phyloP scores from a whole-genome alignment of 2,113 vertebrate species.

The Columba janthina region DNA sequence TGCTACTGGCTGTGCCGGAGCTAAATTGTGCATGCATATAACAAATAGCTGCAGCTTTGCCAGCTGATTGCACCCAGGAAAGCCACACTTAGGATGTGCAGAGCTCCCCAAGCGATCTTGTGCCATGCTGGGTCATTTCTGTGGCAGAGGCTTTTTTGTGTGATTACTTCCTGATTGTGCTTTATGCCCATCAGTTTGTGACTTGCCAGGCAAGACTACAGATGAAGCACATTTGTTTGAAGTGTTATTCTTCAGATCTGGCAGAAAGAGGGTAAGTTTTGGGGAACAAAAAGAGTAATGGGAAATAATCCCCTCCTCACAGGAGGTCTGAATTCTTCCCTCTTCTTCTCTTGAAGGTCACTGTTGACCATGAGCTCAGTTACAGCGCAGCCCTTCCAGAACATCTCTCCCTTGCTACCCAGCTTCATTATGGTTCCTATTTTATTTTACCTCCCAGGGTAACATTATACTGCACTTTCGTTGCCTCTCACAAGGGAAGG shows the following conservation, averaged over 20 bases:
- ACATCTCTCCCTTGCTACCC: neutral
- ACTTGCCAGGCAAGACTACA: neutral
- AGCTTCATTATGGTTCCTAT: neutral
- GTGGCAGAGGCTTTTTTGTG: neutral
- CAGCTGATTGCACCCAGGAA: neutral
- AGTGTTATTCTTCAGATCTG: neutral
- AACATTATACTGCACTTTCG: neutral
- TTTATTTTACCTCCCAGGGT: neutral
- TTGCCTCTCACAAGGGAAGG: rapidly evolving
- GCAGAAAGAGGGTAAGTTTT: neutral
- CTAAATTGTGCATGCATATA: neutral
- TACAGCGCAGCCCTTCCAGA: neutral
- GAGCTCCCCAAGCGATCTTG: neutral
- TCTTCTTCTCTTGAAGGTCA: neutral
- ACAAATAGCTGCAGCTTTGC: neutral
- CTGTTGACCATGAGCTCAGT: neutral
- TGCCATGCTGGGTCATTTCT: neutral
- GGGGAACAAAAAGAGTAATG: neutral
- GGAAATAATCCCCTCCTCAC: neutral
- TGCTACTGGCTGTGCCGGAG: neutral
- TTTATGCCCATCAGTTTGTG: neutral
- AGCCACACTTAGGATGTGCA: rapidly evolving
- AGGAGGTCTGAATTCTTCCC: neutral
- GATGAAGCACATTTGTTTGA: neutral
- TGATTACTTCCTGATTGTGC: neutral